Percentiles rank a stretch among this genome's conserved stretches.
Evolutionary conservation across 2,888 invertebrate species (phyloP).

Genomic region (Frankliniella fusca): DNA sequence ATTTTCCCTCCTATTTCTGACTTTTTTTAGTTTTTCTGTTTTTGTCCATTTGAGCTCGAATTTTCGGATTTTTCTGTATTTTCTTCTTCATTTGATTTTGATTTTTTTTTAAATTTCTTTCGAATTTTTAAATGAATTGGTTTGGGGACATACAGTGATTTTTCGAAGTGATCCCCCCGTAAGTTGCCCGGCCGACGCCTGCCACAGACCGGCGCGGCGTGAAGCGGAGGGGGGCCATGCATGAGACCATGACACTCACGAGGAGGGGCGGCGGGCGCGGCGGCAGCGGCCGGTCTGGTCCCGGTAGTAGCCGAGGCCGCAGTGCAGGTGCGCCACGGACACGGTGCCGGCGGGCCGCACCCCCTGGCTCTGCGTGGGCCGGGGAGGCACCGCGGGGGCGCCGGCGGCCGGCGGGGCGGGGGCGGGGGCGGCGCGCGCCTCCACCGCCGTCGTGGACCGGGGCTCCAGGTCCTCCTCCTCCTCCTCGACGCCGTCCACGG

Average conservation of each 20-base stretch:
- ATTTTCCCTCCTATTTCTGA: too few species aligned
- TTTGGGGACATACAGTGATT: too few species aligned
- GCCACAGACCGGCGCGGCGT: too few species aligned
- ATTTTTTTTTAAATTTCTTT: too few species aligned
- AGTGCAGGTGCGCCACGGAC: slow-evolving; percentile 15
- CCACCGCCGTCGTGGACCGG: not conserved
- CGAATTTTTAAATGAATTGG: too few species aligned
- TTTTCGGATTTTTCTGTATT: too few species aligned
- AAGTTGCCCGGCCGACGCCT: too few species aligned
- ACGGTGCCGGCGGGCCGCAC: slow-evolving; percentile 17
- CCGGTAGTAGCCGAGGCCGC: slow-evolving; percentile 12
- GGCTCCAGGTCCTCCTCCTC: not conserved
- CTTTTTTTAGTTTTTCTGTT: too few species aligned
- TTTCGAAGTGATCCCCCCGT: too few species aligned
- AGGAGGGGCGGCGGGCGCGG: not conserved
- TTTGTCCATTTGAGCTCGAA: too few species aligned
- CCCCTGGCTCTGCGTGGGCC: not conserved
- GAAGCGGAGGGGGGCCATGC: too few species aligned
- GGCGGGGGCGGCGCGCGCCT: slow-evolving; percentile 9
- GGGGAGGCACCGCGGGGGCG: not conserved
- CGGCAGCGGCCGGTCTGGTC: slow-evolving; percentile 1
- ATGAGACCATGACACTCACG: slow-evolving; percentile 2
- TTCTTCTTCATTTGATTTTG: too few species aligned
- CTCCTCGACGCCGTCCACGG: not conserved
- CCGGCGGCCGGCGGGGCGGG: not conserved